Base-by-base conservation (phyloP, 2,888 invertebrate species). In the Eumacrocentrus americanus region DNA sequence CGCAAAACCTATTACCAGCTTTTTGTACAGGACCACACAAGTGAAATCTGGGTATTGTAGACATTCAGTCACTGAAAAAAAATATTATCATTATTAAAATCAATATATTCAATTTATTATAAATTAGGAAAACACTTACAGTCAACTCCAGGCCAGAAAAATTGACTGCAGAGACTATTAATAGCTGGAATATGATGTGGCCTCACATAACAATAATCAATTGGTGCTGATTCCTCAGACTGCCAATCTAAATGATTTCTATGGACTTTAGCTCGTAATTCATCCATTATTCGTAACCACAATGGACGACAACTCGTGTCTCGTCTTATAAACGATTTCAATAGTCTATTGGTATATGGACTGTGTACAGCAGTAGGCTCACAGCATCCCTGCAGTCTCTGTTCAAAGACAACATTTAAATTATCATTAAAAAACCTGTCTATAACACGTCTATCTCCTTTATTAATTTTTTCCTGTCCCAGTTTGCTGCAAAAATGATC, bases 111-210 rank as follows among this genome's bases (percentile, higher is more conserved):
- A 34, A n/a, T 56, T 34, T 11, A 3, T 42, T 20, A 38, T 12
- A 50, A 42, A 50, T 12, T 46, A 46, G 42, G 12, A n/a, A 23
- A 23, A 47, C 25, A 83, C 89, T 87, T 82, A 95, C 95, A 82
- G 81, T 96, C 95, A 63, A 96, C 91, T 47, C 94, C 95, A 1
- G 94, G 91, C 95, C 96, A 96, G 82, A 96, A 96, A 80, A 89
- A 90, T 72, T 90, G 88, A 65, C 90, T 87, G 65, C 92, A 91
- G 12, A 95, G 82, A 59, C 87, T 88, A 81, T 96, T 96, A 64
- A 96, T 88, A 0, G 93, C 91, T 1, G 94, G 90, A 66, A 96
- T 89, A 78, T 95, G 94, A 72, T 94, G 91, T 0, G 94, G 92
- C 37, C 91, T 86, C 14, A 96, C 89, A 78, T 95, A 95, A 67